A percentile compares a stretch with the other conserved stretches of the same genome.
Conservation (phyloP, 2,113 vertebrate species). For the Aspiorhynchus laticeps region DNA sequence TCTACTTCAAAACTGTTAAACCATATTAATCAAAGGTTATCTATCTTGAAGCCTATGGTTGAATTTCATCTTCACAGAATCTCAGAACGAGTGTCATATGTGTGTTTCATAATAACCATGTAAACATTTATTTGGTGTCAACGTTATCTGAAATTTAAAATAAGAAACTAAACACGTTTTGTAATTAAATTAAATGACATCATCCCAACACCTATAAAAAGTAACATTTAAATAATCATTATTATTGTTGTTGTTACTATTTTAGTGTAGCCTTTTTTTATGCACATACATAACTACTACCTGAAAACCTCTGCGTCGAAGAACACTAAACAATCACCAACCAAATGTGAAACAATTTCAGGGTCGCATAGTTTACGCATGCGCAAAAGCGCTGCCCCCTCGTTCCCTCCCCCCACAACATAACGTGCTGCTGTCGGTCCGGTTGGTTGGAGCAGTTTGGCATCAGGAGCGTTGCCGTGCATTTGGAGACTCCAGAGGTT, state of each 20-base stretch:
- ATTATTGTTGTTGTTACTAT: neutral
- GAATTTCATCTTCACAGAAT: neutral
- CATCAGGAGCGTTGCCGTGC: neutral
- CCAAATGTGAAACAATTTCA: neutral
- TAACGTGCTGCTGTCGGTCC: slow-evolving; percentile 17
- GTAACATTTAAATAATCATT: neutral
- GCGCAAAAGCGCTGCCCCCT: slow-evolving; percentile 8
- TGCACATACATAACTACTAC: no score
- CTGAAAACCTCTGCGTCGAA: neutral
- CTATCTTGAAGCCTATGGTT: neutral
- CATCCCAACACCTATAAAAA: neutral
- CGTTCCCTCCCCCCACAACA: slow-evolving; percentile 35
- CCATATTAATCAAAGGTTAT: neutral
- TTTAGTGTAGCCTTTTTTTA: neutral
- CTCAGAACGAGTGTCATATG: neutral
- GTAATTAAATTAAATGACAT: neutral
- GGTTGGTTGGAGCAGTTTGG: slow-evolving; percentile 16
- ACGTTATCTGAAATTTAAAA: neutral
- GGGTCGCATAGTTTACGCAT: slow-evolving; percentile 19
- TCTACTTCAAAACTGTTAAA: neutral
- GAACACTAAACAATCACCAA: neutral
- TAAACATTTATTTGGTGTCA: neutral
- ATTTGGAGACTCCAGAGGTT: slow-evolving; percentile 30
- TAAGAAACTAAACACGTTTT: neutral
- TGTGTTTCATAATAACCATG: neutral